Conservation (phyloP, 2,797 vertebrate genomes). For the Luscinia megarhynchos region DNA sequence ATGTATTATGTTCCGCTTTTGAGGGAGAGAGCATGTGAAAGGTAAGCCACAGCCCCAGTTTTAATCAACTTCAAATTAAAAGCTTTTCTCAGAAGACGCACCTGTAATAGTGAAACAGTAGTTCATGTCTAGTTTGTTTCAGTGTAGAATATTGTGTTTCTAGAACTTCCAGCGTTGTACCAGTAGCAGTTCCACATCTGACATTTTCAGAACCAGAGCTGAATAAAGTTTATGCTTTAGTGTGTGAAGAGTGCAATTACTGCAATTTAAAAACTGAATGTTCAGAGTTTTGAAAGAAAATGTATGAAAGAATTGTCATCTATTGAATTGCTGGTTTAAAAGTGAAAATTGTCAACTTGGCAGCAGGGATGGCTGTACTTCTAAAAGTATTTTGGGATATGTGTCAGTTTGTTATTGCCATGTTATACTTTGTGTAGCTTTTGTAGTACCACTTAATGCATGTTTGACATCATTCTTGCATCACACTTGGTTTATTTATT, state of each 20-base stretch:
- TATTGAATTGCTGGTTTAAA: not conserved
- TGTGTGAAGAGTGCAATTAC: not conserved
- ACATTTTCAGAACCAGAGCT: not conserved
- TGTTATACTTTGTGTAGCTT: not conserved
- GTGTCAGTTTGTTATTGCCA: not conserved
- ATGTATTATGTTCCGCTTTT: not conserved
- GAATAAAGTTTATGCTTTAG: not conserved
- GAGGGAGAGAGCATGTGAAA: slow-evolving; percentile 28
- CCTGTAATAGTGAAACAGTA: not conserved
- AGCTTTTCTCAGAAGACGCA: not conserved
- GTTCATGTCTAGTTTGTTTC: not conserved
- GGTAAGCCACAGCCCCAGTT: slow-evolving; percentile 49
- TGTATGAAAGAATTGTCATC: not conserved
- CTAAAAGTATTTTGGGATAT: not conserved
- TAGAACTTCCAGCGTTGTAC: not conserved
- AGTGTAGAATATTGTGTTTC: not conserved
- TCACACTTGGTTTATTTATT: not conserved
- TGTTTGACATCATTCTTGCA: not conserved
- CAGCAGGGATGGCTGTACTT: not conserved
- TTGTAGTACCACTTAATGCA: not conserved
- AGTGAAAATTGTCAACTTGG: not conserved
- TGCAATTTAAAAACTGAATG: not conserved
- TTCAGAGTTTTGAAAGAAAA: slow-evolving; percentile 1
- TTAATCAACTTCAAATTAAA: not conserved
- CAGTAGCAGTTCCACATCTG: not conserved